phyloP scores from a whole-genome alignment of 2,113 vertebrate genomes.

The Aphelocoma coerulescens region DNA sequence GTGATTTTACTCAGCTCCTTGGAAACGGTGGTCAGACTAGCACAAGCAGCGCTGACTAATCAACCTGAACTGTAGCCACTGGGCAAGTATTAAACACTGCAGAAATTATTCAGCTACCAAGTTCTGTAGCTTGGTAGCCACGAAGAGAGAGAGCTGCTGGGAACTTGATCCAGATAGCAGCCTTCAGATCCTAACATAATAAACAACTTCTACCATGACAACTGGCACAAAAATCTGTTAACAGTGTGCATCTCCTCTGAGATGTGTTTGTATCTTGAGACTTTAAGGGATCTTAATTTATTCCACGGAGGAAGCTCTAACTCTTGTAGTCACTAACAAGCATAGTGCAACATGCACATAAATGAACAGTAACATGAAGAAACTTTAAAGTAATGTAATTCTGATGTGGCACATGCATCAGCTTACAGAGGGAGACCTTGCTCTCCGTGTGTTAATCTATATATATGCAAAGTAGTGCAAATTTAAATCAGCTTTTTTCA shows the following conservation, averaged over 20 bases:
- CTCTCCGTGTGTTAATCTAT: background rate
- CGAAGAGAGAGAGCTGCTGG: background rate
- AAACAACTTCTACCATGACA: background rate
- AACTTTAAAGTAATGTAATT: background rate
- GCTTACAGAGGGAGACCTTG: background rate
- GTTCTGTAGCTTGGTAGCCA: background rate
- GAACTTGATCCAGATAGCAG: background rate
- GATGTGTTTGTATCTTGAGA: background rate
- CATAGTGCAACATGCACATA: background rate
- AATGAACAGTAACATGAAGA: background rate
- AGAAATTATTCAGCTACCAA: background rate
- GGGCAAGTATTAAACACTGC: background rate
- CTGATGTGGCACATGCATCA: background rate
- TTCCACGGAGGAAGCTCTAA: background rate
- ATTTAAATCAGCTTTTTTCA: background rate
- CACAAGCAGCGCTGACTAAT: background rate
- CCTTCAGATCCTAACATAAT: background rate
- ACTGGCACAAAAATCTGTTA: background rate
- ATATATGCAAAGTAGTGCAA: background rate
- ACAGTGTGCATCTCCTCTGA: background rate
- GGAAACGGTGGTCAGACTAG: background rate
- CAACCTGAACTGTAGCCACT: background rate
- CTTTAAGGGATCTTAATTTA: background rate
- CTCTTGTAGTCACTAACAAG: background rate
- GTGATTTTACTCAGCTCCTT: background rate